phyloP scores from a whole-genome alignment of 1,140 invertebrate species.

The Bombus balteatus region DNA sequence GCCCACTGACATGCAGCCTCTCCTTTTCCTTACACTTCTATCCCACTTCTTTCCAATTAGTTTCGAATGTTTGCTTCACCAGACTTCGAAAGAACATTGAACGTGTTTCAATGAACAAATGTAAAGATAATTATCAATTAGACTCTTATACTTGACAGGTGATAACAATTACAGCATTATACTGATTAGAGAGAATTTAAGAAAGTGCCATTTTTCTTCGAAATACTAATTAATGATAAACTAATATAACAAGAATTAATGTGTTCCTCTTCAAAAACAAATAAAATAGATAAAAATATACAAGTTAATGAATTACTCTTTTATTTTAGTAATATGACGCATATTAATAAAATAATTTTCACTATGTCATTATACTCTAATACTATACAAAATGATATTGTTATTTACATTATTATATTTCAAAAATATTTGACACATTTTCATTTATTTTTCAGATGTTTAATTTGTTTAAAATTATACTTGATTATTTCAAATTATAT shows the following conservation, averaged over 20 bases:
- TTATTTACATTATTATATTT: background rate
- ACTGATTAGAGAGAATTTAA: too few relatives aligned
- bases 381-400: constrained; percentile 1
- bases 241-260: background rate
- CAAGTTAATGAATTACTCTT: background rate
- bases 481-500: background rate
- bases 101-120: background rate
- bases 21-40: constrained; percentile 34
- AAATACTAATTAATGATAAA: background rate
- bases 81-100: background rate
- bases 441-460: background rate
- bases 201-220: background rate
- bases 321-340: background rate
- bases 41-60: constrained; percentile 20
- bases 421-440: background rate
- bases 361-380: background rate
- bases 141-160: background rate
- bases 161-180: background rate
- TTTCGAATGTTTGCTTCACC: constrained; percentile 12
- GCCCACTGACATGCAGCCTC: background rate
- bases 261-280: background rate
- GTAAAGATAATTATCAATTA: background rate
- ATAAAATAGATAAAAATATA: background rate
- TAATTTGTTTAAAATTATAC: background rate
- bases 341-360: background rate